Evolutionary conservation across 2,113 vertebrate species (phyloP).

Genomic region (Electrona antarctica): DNA sequence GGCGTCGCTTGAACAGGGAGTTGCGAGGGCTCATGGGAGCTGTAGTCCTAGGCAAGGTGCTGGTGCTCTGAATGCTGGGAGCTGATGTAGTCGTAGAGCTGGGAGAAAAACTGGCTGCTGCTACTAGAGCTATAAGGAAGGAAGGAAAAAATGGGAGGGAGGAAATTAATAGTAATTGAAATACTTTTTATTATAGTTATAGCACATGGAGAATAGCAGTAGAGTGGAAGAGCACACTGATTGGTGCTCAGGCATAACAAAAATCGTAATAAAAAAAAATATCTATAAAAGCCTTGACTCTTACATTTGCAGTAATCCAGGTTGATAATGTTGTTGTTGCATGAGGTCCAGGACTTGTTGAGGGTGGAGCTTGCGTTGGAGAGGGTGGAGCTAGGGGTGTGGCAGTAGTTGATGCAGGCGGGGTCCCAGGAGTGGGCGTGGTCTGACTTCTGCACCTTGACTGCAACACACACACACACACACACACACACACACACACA

Average conservation of each 20-base stretch:
- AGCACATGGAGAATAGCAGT: too few species aligned
- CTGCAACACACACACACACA: constrained; percentile 51
- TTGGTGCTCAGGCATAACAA: too few species aligned
- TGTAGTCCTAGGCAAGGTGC: constrained; percentile 86
- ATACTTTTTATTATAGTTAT: too few species aligned
- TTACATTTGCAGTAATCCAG: constrained; percentile 76
- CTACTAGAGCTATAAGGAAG: constrained; percentile 85
- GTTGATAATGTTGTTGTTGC: constrained; percentile 73
- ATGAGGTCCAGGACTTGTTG: constrained; percentile 70
- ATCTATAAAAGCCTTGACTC: background rate
- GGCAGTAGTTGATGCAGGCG: constrained; percentile 66
- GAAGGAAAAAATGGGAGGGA: background rate
- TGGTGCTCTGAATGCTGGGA: constrained; percentile 88
- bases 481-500: background rate
- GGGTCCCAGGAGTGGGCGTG: constrained; percentile 73
- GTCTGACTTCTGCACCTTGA: constrained; percentile 76
- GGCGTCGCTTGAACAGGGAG: constrained; percentile 88
- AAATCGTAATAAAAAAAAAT: too few species aligned
- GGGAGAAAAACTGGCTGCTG: constrained; percentile 89
- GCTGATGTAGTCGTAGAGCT: constrained; percentile 85
- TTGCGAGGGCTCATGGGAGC: constrained; percentile 93
- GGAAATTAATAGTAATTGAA: background rate
- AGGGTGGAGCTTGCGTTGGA: constrained; percentile 63
- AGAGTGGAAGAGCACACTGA: background rate
- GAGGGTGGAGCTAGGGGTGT: constrained; percentile 59